Base-by-base conservation (phyloP, 2,888 invertebrate genomes). In the Eutolmus rufibarbis region DNA sequence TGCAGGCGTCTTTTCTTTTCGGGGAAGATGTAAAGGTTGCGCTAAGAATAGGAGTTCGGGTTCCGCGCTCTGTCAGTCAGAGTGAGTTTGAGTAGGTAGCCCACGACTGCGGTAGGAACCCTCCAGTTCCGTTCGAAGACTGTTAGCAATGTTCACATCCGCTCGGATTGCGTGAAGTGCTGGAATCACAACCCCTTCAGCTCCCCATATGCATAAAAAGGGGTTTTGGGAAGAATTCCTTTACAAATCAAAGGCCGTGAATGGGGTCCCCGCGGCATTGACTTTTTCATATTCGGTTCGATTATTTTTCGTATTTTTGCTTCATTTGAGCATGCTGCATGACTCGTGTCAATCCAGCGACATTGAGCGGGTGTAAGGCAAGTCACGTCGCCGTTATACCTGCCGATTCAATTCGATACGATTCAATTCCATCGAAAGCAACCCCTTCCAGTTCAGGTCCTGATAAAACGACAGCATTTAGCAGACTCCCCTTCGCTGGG, bases 351-450 rank as follows among this genome's bases (percentile, higher is more conserved):
- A 46, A 28, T 79, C 51, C 16, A 14, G 46, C 56, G 79, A 79
- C 51, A 28, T 79, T 79, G 79, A 34, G 12, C 46, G 43, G 23
- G 14, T 14, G 66, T 43, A 84, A 31, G 14, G 84, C 5, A 56
- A 31, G 37, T 81, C 78, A 81, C 81, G 74, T 81, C 51, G 51
- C 14, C 74, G 31, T 74, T 74, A 19, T 66, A 81, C 43, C 43
- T 79, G 79, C 79, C 87, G 79, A 66, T 57, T 81, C 74, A n/a
- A 79, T 43, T 82, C 40, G 74, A 78, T 66, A 23, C 7, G 40
- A 66, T 57, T 81, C 79, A 46, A 79, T 43, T 87, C 43, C 51
- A 81, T 74, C 8, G 12, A 66, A 66, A 66, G 28, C 66, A 66
- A 23, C 74, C 74, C 43, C 46, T 31, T n/a, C 37, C 79, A 37